These are phyloP conservation scores for Cephalotes varians DNA, from an alignment of 2,888 invertebrate genomes.

Conservation along the genomic window DNA sequence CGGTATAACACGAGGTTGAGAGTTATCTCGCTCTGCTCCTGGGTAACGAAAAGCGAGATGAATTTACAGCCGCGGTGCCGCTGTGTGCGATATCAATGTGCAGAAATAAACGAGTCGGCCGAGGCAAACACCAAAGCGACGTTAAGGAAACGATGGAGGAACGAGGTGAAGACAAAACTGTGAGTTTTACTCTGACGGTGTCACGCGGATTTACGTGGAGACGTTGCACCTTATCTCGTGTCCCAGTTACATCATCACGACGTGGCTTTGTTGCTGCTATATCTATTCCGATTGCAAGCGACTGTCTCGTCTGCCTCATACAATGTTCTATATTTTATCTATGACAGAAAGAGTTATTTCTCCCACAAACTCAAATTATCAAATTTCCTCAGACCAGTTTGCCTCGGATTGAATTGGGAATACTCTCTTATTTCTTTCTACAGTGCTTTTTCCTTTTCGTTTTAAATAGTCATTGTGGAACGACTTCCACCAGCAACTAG, in stretches of 20 bases:
- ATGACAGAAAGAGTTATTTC: not conserved
- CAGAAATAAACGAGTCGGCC: constrained; percentile 66
- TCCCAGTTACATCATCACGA: constrained; percentile 74
- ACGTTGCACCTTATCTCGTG: constrained; percentile 76
- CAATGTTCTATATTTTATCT: constrained; percentile 25
- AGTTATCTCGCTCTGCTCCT: not conserved
- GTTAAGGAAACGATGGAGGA: constrained; percentile 52
- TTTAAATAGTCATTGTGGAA: constrained; percentile 58
- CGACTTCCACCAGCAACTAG: constrained; percentile 48
- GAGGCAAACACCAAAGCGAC: constrained; percentile 70
- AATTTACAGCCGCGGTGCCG: constrained; percentile 73
- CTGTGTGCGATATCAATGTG: constrained; percentile 70
- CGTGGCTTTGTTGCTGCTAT: constrained; percentile 65
- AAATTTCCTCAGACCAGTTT: not conserved
- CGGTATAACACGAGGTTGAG: not conserved
- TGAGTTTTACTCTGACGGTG: constrained; percentile 61
- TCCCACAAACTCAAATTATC: no score
- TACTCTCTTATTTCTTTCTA: not conserved
- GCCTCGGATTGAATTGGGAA: constrained; percentile 11
- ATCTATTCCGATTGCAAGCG: constrained; percentile 65
- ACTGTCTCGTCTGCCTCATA: not conserved
- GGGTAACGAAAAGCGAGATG: constrained; percentile 60
- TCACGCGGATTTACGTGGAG: constrained; percentile 73
- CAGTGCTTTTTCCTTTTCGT: not conserved
- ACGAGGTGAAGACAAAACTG: constrained; percentile 62